Evolutionary conservation across 1,140 invertebrate genomes (phyloP).

Genomic region (Drosophila fuyamai): DNA sequence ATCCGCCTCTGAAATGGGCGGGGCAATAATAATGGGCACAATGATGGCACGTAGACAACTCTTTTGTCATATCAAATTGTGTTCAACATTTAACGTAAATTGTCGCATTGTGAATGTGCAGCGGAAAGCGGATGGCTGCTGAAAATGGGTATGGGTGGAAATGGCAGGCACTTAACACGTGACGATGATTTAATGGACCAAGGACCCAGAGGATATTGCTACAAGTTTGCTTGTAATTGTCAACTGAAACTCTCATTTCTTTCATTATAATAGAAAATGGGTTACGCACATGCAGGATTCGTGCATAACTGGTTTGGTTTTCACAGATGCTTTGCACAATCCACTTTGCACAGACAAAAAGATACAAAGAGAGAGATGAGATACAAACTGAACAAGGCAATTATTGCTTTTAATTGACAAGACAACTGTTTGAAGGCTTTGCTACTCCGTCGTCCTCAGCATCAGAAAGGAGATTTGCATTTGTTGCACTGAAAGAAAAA

Average conservation of each 20-base stretch:
- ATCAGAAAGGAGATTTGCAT: constrained; percentile 4
- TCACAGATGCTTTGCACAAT: constrained; percentile 1
- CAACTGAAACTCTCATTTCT: constrained; percentile 35
- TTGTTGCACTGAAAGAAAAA: constrained; percentile 1
- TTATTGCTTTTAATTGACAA: constrained; percentile 67
- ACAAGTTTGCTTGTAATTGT: constrained; percentile 56
- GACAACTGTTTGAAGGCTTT: constrained; percentile 49
- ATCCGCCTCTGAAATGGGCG: constrained; percentile 43
- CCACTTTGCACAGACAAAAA: constrained; percentile 8
- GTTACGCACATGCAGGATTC: constrained; percentile 21
- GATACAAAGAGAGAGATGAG: constrained; percentile 4
- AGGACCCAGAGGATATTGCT: constrained; percentile 47
- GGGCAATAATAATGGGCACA: constrained; percentile 70
- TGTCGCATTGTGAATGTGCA: constrained; percentile 63
- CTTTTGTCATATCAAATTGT: constrained; percentile 82
- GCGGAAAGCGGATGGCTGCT: neutral
- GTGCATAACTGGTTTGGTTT: constrained; percentile 26
- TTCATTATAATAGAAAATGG: constrained; percentile 46
- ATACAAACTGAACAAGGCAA: constrained; percentile 18
- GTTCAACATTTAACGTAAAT: constrained; percentile 81
- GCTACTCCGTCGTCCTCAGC: constrained; percentile 24
- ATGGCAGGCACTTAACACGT: constrained; percentile 75
- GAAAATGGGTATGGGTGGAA: constrained; percentile 5
- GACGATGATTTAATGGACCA: constrained; percentile 36
- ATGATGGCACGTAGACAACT: constrained; percentile 78